Base-by-base conservation (phyloP, 2,797 vertebrate genomes). In the Phataginus tricuspis region DNA sequence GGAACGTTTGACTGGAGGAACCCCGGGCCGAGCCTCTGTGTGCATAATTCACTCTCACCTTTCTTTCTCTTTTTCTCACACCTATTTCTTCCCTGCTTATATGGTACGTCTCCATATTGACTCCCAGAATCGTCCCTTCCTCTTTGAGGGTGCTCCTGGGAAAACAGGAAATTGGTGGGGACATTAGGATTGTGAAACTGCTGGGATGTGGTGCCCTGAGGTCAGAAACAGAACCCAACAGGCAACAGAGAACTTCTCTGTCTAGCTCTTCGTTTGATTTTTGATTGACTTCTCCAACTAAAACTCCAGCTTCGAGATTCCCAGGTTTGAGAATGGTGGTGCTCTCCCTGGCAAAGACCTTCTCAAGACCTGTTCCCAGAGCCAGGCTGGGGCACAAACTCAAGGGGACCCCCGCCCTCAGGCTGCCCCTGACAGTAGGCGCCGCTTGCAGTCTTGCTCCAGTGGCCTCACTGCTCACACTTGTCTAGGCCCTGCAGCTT, bases 61-160 rank as follows among this genome's bases (percentile, higher is more conserved):
- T 25, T 5, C 0, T 0, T 1, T 1, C 9, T 1, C 7, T 1
- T 2, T 8, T 2, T 5, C 9, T 1, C n/a, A 53, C 9, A 34
- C 15, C n/a, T 66, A 37, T 86, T 90, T 51, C 49, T 74, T 79
- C 80, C 42, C 39, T 83, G 7, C 51, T 45, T 45, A 11, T 45
- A 45, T 45, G 45, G 45, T 45, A 45, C 57, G 3, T 74, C 53
- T 66, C 64, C 27, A 53, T 49, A 31, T 16, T 89, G 68, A 84
- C 63, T 53, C 39, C 49, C 64, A 14, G 59, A 91, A 86, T 29
- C 57, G 57, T 66, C 25, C 39, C 64, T 94, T 90, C 31, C 72
- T 74, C 25, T 49, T 80, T 14, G 1, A 21, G 64, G 83, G 51
- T 75, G 11, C 37, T 82, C 69, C 74, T 57, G 51, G 53, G 23